Evolutionary conservation across 1,140 invertebrate genomes (phyloP).

Genomic region (Arctopsyche grandis): DNA sequence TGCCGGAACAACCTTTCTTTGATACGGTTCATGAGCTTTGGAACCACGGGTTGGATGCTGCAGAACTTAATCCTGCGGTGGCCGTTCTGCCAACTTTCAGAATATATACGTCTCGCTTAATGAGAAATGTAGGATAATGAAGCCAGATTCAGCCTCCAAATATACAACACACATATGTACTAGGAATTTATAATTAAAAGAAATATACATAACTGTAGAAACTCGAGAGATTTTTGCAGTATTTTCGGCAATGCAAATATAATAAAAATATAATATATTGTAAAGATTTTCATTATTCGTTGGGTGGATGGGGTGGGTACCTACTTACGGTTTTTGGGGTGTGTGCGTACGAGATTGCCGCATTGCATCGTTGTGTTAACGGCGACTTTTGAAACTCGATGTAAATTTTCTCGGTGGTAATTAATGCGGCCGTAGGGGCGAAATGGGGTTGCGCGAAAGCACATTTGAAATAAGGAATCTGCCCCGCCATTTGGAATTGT

Average conservation of each 20-base stretch:
- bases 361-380: constrained; percentile 16
- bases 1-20: constrained; percentile 50
- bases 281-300: neutral
- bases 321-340: too few species aligned
- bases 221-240: too few species aligned
- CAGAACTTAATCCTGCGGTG: constrained; percentile 43
- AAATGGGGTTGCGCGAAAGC: constrained; percentile 17
- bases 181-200: neutral
- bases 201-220: too few species aligned
- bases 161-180: neutral
- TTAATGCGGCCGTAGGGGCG: constrained; percentile 28
- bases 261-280: too few species aligned
- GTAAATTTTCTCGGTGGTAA: constrained; percentile 31
- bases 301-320: neutral
- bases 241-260: too few species aligned
- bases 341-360: neutral
- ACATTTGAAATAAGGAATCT: constrained; percentile 56
- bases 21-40: constrained; percentile 47
- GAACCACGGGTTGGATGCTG: constrained; percentile 27
- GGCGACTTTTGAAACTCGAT: constrained; percentile 30
- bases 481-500: constrained; percentile 61
- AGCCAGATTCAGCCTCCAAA: constrained; percentile 2
- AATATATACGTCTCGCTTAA: constrained; percentile 36
- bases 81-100: constrained; percentile 15
- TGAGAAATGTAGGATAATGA: constrained; percentile 37